Base-by-base conservation (phyloP, 2,888 invertebrate genomes). In the Caenorhabditis wallacei region DNA sequence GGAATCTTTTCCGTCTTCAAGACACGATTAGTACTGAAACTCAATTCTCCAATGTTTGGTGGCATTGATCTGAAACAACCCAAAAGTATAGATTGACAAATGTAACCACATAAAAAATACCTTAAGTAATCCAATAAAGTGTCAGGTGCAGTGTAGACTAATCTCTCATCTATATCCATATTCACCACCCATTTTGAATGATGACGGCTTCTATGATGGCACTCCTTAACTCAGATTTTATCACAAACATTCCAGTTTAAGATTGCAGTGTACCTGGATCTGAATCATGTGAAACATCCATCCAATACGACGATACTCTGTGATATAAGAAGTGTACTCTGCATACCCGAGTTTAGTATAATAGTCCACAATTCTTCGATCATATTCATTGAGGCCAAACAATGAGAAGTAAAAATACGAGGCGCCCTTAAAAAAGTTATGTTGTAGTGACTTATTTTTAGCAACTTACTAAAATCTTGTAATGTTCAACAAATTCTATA, bases 401-500 rank as follows among this genome's bases (percentile, higher is more conserved):
- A 79, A 8, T 1, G 63, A 56, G 37, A 48, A 24, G 16, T 79
- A 79, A 26, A 79, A 79, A 18, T 56, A 54, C 8, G 53, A 30
- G 1, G 18, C 57, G 30, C n/a, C n/a, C n/a, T n/a, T n/a, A n/a
- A n/a, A n/a, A n/a, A n/a, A n/a, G n/a, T n/a, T n/a, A 30, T 30
- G 8, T 8, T 3, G 30, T 30, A 30, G 4, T 8, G 3, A 30
- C 8, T 8, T 3, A 8, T 5, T 5, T 30, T 30, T 8, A 3
- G 8, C 3, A 3, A 30, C 30, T 8, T 30, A 26, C 64, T 24
- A 37, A 1, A 5, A 68, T 16, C 35, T 66, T 74, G 16, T 66
- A 57, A 37, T 74, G 74, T 56, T 74, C 74, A 0, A 74, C 56
- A 13, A 35, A 74, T 54, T 74, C 74, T 13, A 43, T 48, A 22